A percentile compares a stretch with the other conserved stretches of the same genome.
These are phyloP conservation scores for Sorex fumeus DNA, from an alignment of 2,113 vertebrate genomes.

Conservation along the genomic window DNA sequence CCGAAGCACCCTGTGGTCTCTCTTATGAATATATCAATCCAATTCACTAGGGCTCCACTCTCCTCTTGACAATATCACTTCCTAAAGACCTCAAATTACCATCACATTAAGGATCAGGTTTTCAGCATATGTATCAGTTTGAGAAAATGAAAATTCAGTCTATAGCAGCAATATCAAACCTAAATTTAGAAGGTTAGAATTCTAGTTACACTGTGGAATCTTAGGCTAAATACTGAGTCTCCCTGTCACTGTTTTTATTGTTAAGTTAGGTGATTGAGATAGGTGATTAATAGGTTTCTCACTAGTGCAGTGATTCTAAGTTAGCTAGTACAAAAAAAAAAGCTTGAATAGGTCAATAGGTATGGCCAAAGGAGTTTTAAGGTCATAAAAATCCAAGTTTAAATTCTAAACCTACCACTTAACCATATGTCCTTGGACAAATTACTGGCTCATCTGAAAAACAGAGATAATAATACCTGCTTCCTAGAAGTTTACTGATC, in stretches of 20 bases:
- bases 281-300: not conserved
- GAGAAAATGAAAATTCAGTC: not conserved
- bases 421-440: conserved; percentile 50
- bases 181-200: not conserved
- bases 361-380: not conserved
- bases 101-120: not conserved
- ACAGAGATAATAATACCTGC: conserved; percentile 37
- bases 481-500: conserved; percentile 26
- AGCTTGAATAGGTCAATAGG: not conserved
- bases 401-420: conserved; percentile 36
- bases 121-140: not conserved
- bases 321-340: not conserved
- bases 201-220: not conserved
- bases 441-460: conserved; percentile 54
- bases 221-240: not conserved
- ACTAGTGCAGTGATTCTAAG: not conserved
- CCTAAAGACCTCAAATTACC: not conserved
- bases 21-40: not conserved
- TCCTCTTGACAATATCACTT: not conserved
- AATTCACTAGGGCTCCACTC: not conserved
- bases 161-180: not conserved
- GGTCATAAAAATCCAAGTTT: conserved; percentile 39
- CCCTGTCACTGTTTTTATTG: not conserved
- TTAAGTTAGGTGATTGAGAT: not conserved
- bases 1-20: not conserved